Conservation (phyloP, 2,888 invertebrate genomes). For the Lottia gigantea region DNA sequence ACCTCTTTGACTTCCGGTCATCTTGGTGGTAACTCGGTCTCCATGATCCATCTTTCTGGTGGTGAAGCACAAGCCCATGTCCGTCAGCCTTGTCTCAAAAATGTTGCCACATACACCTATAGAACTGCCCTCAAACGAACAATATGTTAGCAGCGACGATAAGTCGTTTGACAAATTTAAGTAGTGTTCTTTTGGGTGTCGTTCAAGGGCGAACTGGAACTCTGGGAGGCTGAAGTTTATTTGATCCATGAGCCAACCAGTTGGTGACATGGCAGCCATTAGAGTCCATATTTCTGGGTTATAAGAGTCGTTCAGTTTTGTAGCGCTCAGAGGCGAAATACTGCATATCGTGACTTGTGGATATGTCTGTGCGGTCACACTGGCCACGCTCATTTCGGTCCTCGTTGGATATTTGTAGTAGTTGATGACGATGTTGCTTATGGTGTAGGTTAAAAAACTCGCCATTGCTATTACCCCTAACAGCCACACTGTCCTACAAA, state of each 20-base stretch:
- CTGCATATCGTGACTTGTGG: slow-evolving; percentile 3
- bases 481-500: neutral
- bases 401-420: neutral
- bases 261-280: neutral
- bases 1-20: neutral
- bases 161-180: neutral
- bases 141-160: neutral
- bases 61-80: neutral
- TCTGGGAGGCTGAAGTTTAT: neutral
- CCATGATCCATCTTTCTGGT: neutral
- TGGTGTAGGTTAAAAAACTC: neutral
- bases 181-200: neutral
- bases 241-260: neutral
- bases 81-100: neutral
- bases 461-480: neutral
- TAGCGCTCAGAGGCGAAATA: neutral
- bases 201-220: neutral
- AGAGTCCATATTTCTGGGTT: too few relatives aligned
- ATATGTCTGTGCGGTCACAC: neutral
- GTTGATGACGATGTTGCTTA: neutral
- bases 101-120: neutral
- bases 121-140: neutral
- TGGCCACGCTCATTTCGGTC: neutral
- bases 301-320: neutral
- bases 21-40: neutral